Base-by-base conservation (phyloP, 2,797 vertebrate species). In the Chelon auratus region DNA sequence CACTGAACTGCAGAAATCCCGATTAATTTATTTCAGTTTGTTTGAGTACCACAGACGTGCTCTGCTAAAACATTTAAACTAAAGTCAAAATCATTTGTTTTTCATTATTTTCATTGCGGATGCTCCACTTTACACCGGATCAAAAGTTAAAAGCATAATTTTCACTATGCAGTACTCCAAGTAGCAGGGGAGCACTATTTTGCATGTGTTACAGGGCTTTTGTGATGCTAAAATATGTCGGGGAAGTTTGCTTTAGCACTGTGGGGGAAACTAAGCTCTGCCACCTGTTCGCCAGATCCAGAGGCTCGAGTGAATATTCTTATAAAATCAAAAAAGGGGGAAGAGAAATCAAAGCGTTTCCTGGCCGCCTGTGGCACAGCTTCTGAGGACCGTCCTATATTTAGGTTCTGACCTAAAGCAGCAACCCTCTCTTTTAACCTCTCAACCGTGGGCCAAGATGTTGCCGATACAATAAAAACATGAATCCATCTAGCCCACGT, bases 271-370 rank as follows among this genome's bases (percentile, higher is more conserved):
- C 82, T 90, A 93, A 92, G 91, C 92, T 81, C 87, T 86, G 86
- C 92, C 94, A 95, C 94, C 95, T 95, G 94, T 93, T 94, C 83
- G 75, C 93, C 94, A 95, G 92, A 95, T 92, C 91, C 91, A 88
- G 60, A 68, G 84, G 91, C 91, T 93, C 93, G 91, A 90, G 92
- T 93, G 85, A 94, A 93, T 94, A 94, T 94, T 94, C 90, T 86
- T 92, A 93, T 93, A 91, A 93, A 93, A 89, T 83, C 33, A 81
- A 89, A 89, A 89, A 91, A 85, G 68, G 71, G 61, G 79, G 82
- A 82, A 85, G 80, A 86, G 84, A 88, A 93, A 95, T 94, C 93
- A 94, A 95, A 95, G 94, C 83, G 89, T 86, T 95, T 95, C 94
- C 94, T 95, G 92, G 82, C 91, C 87, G 93, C 91, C 91, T 87